A percentile compares a stretch with the other conserved stretches of the same genome.
phyloP scores from a whole-genome alignment of 2,113 vertebrate genomes.

The rat (Rattus norvegicus) region GRCr8 NC_086021.1:139416001-139416500 shows the following conservation, averaged over 20 bases:
- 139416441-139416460: slow-evolving; percentile 9
- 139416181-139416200: neutral
- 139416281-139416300: neutral
- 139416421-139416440: neutral
- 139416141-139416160: no score
- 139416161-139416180: neutral
- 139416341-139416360: neutral
- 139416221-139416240: neutral
- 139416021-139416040: neutral
- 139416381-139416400: neutral
- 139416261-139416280: neutral
- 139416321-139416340: neutral
- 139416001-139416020: neutral
- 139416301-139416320: neutral
- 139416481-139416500: neutral
- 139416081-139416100: no score
- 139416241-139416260: neutral
- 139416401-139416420: neutral
- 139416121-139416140: neutral
- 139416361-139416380: neutral
- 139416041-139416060: neutral
- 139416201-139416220: neutral
- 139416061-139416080: neutral
- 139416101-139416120: neutral
- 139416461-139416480: neutral